Evolutionary conservation across 2,888 invertebrate species (phyloP).

Genomic region (Pheosia gnoma): DNA sequence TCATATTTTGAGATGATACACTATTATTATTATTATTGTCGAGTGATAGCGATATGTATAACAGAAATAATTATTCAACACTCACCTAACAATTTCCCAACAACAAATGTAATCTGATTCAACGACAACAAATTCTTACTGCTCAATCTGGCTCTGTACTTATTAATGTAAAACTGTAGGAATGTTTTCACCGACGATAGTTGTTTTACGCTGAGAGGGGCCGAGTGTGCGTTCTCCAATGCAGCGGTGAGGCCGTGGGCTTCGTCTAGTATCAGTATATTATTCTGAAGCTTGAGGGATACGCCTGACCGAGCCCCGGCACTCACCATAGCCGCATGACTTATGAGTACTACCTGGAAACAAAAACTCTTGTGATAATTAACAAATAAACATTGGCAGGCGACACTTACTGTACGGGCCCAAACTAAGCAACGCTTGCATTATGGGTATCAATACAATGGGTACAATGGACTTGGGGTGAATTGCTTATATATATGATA

Average conservation of each 20-base stretch:
- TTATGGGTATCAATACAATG: too few species aligned
- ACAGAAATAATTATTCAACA: not conserved
- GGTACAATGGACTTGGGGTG: too few species aligned
- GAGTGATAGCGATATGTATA: not conserved
- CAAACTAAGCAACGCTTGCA: too few species aligned
- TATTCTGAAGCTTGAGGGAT: conserved; percentile 84
- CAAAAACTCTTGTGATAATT: not conserved
- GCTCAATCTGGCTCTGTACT: conserved; percentile 89
- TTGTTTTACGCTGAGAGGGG: conserved; percentile 88
- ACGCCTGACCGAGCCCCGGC: conserved; percentile 71
- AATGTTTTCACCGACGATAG: conserved; percentile 86
- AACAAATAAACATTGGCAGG: too few species aligned
- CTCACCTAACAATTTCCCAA: conserved; percentile 86
- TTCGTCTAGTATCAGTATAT: conserved; percentile 96
- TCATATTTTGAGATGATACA: too few species aligned
- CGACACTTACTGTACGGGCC: too few species aligned
- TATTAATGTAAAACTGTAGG: conserved; percentile 88
- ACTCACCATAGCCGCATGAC: conserved; percentile 76
- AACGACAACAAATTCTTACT: conserved; percentile 91
- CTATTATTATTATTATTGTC: too few species aligned
- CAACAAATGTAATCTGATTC: conserved; percentile 91
- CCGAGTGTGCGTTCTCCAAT: conserved; percentile 93
- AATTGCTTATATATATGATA: too few species aligned
- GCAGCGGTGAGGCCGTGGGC: conserved; percentile 98
- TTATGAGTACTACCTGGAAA: conserved; percentile 71